Conservation (phyloP, 2,113 vertebrate genomes). For the Talpa occidentalis region DNA sequence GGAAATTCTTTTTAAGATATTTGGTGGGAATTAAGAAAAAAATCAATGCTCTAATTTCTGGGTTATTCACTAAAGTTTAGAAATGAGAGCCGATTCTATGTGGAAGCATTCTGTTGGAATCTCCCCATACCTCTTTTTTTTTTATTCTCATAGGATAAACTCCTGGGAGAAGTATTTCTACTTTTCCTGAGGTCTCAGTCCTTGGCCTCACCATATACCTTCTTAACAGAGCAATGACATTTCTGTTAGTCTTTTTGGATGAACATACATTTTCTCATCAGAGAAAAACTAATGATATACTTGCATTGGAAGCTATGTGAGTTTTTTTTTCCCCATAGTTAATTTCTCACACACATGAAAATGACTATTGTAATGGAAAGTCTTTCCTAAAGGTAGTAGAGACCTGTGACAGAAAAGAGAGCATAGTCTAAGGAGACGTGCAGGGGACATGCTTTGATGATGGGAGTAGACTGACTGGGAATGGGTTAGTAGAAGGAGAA, state of each 20-base stretch:
- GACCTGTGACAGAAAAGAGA: background rate
- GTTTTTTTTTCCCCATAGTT: background rate
- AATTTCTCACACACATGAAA: background rate
- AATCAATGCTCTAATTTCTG: constrained; percentile 23
- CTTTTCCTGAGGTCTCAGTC: background rate
- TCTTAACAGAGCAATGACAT: background rate
- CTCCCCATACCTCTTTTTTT: background rate
- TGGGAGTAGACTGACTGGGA: background rate
- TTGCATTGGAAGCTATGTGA: background rate
- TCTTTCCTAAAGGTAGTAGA: background rate
- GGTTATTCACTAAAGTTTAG: constrained; percentile 39
- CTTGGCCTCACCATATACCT: background rate
- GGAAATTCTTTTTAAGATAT: constrained; percentile 67
- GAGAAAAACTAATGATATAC: constrained; percentile 5
- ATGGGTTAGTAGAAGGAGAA: background rate
- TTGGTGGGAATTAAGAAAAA: constrained; percentile 64
- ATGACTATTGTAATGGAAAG: background rate
- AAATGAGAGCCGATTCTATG: background rate
- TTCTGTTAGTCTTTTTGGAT: background rate
- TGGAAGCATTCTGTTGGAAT: background rate
- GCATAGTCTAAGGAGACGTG: background rate
- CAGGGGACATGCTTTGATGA: background rate
- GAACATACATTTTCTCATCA: constrained; percentile 1
- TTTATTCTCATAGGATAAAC: background rate
- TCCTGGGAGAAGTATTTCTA: background rate